These are phyloP conservation scores for Myotis vivesi DNA, from an alignment of 2,797 vertebrate species.

Conservation along the genomic window DNA sequence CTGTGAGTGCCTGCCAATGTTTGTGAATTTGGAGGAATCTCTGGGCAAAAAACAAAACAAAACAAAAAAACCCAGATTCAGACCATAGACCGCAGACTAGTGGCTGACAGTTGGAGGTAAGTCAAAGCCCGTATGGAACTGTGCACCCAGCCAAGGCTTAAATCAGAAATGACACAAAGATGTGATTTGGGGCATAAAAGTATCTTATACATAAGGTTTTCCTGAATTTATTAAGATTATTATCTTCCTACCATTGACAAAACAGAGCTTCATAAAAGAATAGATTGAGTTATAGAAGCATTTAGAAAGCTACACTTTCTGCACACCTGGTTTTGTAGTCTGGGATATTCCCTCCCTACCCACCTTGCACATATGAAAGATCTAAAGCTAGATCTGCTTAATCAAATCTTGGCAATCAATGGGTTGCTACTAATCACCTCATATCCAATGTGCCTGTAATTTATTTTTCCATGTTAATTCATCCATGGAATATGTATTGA, in stretches of 20 bases:
- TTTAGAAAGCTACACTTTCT: slow-evolving; percentile 17
- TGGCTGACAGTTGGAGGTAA: background rate
- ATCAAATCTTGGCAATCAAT: background rate
- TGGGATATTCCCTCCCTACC: background rate
- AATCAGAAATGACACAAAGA: background rate
- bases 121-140: background rate
- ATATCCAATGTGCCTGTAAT: background rate
- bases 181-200: background rate
- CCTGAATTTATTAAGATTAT: background rate
- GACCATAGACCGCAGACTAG: background rate
- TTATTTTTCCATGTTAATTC: background rate
- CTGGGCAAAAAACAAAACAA: background rate
- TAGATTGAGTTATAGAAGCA: background rate
- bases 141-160: background rate
- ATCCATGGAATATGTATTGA: background rate
- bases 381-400: background rate
- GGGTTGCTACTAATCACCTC: background rate
- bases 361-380: background rate
- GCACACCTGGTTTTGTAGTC: background rate
- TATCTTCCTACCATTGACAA: background rate
- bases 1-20: background rate
- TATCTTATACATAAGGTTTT: background rate
- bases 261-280: background rate
- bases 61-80: background rate
- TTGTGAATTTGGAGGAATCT: background rate